phyloP scores from a whole-genome alignment of 2,797 vertebrate genomes.

The Chelmon rostratus region DNA sequence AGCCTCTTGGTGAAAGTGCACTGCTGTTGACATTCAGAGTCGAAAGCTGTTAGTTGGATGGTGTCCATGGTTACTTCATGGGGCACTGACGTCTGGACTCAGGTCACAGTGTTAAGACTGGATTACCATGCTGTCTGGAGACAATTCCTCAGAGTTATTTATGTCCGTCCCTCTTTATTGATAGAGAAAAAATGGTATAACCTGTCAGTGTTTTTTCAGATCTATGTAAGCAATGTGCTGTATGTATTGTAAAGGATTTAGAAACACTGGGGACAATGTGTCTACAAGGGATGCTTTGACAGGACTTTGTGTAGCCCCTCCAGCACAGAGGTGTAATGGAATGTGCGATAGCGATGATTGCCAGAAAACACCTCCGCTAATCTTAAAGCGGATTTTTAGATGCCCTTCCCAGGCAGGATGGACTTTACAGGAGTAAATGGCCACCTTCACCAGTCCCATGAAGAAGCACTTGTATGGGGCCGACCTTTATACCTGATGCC shows the following conservation, averaged over 20 bases:
- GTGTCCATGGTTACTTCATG: slow-evolving; percentile 44
- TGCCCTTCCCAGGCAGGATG: slow-evolving; percentile 3
- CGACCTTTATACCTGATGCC: slow-evolving; percentile 1
- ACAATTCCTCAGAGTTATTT: slow-evolving; percentile 66
- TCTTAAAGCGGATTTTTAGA: slow-evolving; percentile 34
- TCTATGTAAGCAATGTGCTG: neutral
- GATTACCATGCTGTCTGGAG: slow-evolving; percentile 74
- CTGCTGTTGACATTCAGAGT: slow-evolving; percentile 13
- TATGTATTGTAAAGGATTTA: neutral
- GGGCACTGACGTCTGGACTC: slow-evolving; percentile 39
- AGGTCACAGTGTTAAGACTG: slow-evolving; percentile 71
- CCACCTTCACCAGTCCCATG: neutral
- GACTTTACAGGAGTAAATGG: neutral
- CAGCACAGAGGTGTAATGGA: slow-evolving; percentile 20
- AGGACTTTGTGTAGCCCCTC: neutral
- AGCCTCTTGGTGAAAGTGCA: neutral
- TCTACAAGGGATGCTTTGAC: neutral
- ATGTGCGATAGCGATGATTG: slow-evolving; percentile 4
- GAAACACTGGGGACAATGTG: neutral
- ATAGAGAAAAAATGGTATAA: slow-evolving; percentile 8
- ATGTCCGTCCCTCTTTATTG: slow-evolving; percentile 44
- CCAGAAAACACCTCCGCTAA: slow-evolving; percentile 34
- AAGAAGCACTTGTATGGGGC: neutral
- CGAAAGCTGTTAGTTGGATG: slow-evolving; percentile 43
- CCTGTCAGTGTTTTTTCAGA: slow-evolving; percentile 10